A percentile compares a stretch with the other conserved stretches of the same genome.
Evolutionary conservation across 2,888 invertebrate species (phyloP).

Genomic region (Drosophila atripex): DNA sequence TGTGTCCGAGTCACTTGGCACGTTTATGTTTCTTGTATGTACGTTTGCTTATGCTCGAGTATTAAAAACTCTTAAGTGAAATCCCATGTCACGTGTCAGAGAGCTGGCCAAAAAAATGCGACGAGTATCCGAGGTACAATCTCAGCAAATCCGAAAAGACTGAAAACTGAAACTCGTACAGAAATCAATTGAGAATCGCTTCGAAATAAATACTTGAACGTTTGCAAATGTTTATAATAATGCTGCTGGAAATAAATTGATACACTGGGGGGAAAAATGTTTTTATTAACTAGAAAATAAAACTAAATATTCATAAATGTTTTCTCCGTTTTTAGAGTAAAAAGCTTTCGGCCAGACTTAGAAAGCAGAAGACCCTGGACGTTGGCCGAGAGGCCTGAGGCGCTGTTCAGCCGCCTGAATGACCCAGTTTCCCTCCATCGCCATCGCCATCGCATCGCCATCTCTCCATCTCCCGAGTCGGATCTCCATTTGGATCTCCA

Average conservation of each 20-base stretch:
- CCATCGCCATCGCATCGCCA: conserved; percentile 38
- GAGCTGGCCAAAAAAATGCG: conserved; percentile 37
- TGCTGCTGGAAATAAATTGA: conserved; percentile 43
- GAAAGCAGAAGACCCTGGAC: conserved; percentile 72
- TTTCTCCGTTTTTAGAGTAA: conserved; percentile 34
- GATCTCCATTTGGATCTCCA: conserved; percentile 43
- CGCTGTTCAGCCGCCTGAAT: conserved; percentile 59
- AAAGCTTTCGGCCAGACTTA: conserved; percentile 54
- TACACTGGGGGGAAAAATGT: conserved; percentile 2
- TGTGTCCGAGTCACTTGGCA: conserved; percentile 74
- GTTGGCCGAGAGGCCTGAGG: conserved; percentile 37
- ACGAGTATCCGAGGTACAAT: conserved; percentile 1
- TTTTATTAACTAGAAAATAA: background rate
- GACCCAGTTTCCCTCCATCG: conserved; percentile 67
- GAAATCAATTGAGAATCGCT: conserved; percentile 74
- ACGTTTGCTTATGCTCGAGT: conserved; percentile 64
- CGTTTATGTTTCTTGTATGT: conserved; percentile 57
- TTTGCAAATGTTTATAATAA: conserved; percentile 57
- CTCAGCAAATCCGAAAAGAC: conserved; percentile 8
- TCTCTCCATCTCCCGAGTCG: conserved; percentile 41
- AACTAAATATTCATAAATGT: background rate
- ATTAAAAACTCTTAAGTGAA: conserved; percentile 81
- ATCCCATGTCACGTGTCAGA: conserved; percentile 83
- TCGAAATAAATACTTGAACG: conserved; percentile 68
- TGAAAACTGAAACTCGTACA: conserved; percentile 48